Evolutionary conservation across 2,113 vertebrate genomes (phyloP).

Genomic region (Equus przewalskii): DNA sequence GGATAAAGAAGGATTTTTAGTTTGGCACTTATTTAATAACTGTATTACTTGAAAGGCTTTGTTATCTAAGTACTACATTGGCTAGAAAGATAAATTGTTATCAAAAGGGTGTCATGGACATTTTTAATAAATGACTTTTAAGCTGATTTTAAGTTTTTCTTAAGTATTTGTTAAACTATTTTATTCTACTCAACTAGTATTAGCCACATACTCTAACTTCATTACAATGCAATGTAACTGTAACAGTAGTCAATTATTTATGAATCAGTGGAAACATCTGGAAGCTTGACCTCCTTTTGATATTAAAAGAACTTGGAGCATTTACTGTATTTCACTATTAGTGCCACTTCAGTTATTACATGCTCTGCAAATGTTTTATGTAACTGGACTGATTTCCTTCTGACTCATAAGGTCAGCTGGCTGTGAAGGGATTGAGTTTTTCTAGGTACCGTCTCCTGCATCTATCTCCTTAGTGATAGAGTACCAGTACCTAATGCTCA

Average conservation of each 20-base stretch:
- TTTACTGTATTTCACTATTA: conserved; percentile 74
- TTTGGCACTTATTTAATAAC: conserved; percentile 35
- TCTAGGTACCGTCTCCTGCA: background rate
- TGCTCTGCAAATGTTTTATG: conserved; percentile 61
- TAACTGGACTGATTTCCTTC: conserved; percentile 26
- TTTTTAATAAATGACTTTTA: background rate
- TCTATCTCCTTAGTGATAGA: background rate
- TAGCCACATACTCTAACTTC: conserved; percentile 42
- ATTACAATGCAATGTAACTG: background rate
- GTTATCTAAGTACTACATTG: background rate
- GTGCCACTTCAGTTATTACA: conserved; percentile 68
- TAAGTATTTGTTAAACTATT: conserved; percentile 7
- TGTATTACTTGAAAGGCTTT: background rate
- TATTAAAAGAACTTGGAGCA: conserved; percentile 76
- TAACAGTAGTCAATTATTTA: conserved; percentile 67
- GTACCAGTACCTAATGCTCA: background rate
- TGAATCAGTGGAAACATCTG: conserved; percentile 79
- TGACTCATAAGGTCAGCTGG: background rate
- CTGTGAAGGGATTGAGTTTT: conserved; percentile 39
- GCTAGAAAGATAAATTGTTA: background rate
- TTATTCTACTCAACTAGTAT: conserved; percentile 39
- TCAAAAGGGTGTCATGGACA: background rate
- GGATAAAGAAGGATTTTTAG: background rate
- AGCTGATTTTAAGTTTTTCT: conserved; percentile 31
- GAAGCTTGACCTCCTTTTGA: conserved; percentile 76